Conservation (phyloP, 2,797 vertebrate species). For the Lepus oiostolus region DNA sequence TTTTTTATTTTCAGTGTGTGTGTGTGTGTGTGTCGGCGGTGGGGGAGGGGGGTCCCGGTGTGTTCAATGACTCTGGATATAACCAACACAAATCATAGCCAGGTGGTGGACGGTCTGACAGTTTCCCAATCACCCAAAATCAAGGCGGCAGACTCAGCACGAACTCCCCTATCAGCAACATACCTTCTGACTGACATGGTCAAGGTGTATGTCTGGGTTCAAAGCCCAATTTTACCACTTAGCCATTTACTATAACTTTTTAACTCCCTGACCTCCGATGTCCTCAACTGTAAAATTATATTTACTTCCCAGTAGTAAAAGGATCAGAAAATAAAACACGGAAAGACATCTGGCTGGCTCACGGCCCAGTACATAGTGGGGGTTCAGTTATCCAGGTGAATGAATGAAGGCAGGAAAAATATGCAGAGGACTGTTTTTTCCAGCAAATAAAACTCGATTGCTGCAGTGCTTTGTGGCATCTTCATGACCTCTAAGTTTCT, state of each 20-base stretch:
- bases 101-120: not conserved
- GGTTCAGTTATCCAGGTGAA: not conserved
- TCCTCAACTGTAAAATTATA: not conserved
- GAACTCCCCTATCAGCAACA: conserved; percentile 20
- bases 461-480: not conserved
- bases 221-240: not conserved
- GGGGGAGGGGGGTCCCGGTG: too few relatives aligned
- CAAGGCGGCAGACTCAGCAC: not conserved
- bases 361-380: not conserved
- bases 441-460: not conserved
- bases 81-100: not conserved
- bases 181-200: not conserved
- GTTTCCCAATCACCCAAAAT: not conserved
- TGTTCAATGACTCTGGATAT: not conserved
- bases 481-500: not conserved
- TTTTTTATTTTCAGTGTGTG: not conserved
- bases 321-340: not conserved
- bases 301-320: not conserved
- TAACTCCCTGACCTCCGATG: not conserved
- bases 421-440: not conserved
- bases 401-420: not conserved
- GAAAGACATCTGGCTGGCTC: not conserved
- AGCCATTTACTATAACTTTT: not conserved
- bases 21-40: too few relatives aligned
- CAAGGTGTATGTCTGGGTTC: not conserved